Base-by-base conservation (phyloP, 1,140 invertebrate genomes). In the Cyrtorhinus lividipennis region DNA sequence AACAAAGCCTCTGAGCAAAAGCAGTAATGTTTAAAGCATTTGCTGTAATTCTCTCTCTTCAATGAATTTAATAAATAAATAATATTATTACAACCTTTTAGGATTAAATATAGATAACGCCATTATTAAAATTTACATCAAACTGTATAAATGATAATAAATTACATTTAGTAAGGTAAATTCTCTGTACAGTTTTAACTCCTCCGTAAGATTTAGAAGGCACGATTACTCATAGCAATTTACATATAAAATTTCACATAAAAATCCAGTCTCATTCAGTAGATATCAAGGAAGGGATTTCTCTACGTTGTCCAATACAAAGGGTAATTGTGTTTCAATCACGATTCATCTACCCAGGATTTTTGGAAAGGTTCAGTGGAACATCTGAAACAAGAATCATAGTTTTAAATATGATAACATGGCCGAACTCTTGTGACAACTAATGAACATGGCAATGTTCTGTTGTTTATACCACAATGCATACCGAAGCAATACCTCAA, bases 301-400 rank as follows among this genome's bases (percentile, higher is more conserved):
- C 48, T 53, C 48, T 53, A 38, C 30, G 48, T n/a, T n/a, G n/a
- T 53, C 48, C 20, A 20, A 53, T 53, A 53, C 48, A 13, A 53
- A 20, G 48, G 48, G 25, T 24, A 58, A 15, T 24, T 24, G 12
- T 56, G 22, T 8, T n/a, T n/a, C 5, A 23, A 18, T 18, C 20
- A 56, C 5, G 20, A 8, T 5, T 15, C 57, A 25, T 8, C 27
- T 62, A 68, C 22, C 69, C 69, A 25, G 69, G 65, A 62, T 70
- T 66, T 60, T 70, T 70, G n/a, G 69, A 70, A 26, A 70, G 58
- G 48, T 70, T 70, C 30, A 70, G 57, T 26, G 69, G 69, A 25
- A 68, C 64, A 66, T 70, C 69, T 70, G 62, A 25, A 66, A 66
- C 20, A 64, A 24, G 24, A 44, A 44, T 45, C 59, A 26, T 23